Base-by-base conservation (phyloP, 2,113 vertebrate species). In the Thalassoma bifasciatum region DNA sequence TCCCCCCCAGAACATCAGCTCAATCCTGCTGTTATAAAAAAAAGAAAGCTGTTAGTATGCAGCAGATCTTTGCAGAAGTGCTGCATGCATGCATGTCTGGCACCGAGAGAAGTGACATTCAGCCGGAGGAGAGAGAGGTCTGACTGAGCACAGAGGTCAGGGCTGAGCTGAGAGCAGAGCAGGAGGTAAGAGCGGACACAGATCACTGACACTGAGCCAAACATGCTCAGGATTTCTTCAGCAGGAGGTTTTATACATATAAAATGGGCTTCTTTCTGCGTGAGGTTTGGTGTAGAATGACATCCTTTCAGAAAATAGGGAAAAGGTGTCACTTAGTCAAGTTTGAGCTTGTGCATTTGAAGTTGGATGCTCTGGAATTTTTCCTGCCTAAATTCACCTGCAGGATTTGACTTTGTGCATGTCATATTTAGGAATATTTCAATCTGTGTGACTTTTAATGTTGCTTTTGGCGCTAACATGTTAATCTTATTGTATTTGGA, bases 1-100 rank as follows among this genome's bases (percentile, higher is more conserved):
- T 96, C 93, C 89, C 90, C 92, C 94, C 93, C 91, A 94, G 88
- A 91, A 92, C 88, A 88, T 50, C 82, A 82, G 82, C 90, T 81
- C 80, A 93, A 93, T 92, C 91, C 91, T 84, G 72, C 86, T 57
- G 86, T 93, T 90, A 72, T 76, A 79, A 89, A 90, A 89, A 89
- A 74, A 75, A 86, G n/a, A 65, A 46, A 78, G 80, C 71, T 70
- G 87, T 92, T 92, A 91, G 88, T 74, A 83, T 53, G 57, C 37
- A 57, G 68, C 89, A 86, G 85, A 90, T 71, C 66, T 73, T 66
- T 77, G 77, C 69, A 75, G 79, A 82, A 66, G 88, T 74, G 72
- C 86, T 82, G 81, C 74, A 42, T 44, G 81, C 74, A 42, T 44
- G 65, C 14, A 21, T 49, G 62, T 66, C 56, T 63, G 75, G 70